These are phyloP conservation scores for Capitella teleta DNA, from an alignment of 1,140 invertebrate genomes.

Conservation along the genomic window DNA sequence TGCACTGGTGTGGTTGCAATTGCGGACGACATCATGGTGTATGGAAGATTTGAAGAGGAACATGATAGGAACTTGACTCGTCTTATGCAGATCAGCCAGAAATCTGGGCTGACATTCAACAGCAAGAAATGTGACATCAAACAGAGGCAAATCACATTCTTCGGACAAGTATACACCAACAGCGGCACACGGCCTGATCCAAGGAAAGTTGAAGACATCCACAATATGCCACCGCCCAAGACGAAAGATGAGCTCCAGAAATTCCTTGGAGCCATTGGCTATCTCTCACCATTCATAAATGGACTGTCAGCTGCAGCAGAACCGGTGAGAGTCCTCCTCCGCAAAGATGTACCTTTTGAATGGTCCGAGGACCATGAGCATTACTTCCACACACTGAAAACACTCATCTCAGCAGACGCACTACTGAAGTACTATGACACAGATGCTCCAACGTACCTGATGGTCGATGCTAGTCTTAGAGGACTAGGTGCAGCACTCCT, in stretches of 20 bases:
- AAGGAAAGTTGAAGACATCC: no score
- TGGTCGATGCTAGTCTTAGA: constrained; percentile 22
- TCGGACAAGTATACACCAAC: no score
- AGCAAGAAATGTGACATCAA: constrained; percentile 20
- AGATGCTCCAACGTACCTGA: constrained; percentile 12
- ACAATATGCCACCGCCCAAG: no score
- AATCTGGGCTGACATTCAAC: constrained; percentile 36
- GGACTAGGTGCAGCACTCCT: no score
- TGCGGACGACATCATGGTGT: constrained; percentile 23
- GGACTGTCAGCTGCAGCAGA: constrained; percentile 35
- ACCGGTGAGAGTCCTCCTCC: constrained; percentile 28
- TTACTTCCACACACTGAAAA: no score
- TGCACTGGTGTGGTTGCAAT: constrained; percentile 30
- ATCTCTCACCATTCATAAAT: no score
- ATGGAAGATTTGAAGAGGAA: not conserved
- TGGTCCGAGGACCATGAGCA: no score
- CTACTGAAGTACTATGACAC: constrained; percentile 16
- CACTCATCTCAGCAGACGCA: constrained; percentile 8
- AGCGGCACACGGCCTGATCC: no score
- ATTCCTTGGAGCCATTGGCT: constrained; percentile 22
- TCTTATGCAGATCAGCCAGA: constrained; percentile 25
- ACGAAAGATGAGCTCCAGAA: no score
- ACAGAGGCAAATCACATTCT: no score
- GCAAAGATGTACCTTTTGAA: not conserved
- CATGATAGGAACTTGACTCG: constrained; percentile 7